Percentiles rank a stretch among this genome's conserved stretches.
Evolutionary conservation across 1,140 invertebrate genomes (phyloP).

Genomic region (Bombus pascuorum): DNA sequence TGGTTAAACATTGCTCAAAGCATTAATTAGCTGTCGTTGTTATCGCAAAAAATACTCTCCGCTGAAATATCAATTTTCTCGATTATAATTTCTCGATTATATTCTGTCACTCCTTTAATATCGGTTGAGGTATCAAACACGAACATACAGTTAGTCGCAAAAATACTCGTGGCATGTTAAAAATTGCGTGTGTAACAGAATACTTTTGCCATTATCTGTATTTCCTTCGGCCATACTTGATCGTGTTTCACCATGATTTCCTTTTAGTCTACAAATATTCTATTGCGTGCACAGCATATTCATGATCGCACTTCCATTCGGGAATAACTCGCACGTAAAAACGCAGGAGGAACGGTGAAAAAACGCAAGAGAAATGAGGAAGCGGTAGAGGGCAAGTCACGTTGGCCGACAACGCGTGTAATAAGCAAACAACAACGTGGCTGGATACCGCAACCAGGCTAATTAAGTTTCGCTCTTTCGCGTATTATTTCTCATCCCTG

Average conservation of each 20-base stretch:
- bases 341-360: background rate
- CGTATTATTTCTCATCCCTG: constrained; percentile 48
- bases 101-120: background rate
- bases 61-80: background rate
- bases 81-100: too few species aligned
- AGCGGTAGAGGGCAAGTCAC: background rate
- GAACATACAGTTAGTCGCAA: background rate
- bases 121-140: background rate
- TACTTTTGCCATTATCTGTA: too few species aligned
- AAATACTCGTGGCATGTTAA: background rate
- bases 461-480: constrained; percentile 66
- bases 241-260: too few species aligned
- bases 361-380: background rate
- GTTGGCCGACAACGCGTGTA: constrained; percentile 32
- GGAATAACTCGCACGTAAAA: background rate
- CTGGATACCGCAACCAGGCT: constrained; percentile 47
- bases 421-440: constrained; percentile 58
- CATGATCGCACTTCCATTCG: background rate
- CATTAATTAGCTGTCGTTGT: background rate
- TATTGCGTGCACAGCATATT: background rate
- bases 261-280: background rate
- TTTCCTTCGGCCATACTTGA: too few species aligned
- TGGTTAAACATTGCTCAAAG: background rate
- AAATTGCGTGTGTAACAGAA: background rate
- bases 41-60: background rate